Conservation (phyloP, 2,113 vertebrate genomes). For the Phyllostomus discolor region DNA sequence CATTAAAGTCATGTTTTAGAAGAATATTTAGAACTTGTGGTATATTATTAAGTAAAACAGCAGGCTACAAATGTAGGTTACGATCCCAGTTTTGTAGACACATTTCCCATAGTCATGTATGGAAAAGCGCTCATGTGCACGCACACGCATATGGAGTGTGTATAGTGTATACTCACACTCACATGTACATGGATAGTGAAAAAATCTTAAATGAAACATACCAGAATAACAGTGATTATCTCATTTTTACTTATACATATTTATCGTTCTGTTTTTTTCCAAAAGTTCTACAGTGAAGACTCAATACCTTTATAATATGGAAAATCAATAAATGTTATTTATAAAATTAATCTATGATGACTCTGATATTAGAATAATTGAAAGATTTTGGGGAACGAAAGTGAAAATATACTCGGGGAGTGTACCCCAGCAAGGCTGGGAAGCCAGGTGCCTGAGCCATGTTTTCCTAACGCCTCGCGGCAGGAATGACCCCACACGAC, state of each 20-base stretch:
- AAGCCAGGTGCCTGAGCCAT: background rate
- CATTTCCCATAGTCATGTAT: background rate
- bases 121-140: background rate
- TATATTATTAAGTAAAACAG: background rate
- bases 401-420: background rate
- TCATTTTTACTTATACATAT: background rate
- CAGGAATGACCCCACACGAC: rapidly evolving
- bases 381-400: background rate
- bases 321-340: background rate
- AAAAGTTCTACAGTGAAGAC: background rate
- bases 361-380: background rate
- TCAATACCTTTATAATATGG: background rate
- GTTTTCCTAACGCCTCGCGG: rapidly evolving
- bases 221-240: background rate
- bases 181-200: background rate
- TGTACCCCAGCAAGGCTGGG: background rate
- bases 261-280: background rate
- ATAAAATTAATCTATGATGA: background rate
- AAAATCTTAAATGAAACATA: background rate
- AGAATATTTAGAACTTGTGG: background rate
- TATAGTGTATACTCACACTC: background rate
- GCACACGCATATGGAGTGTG: background rate
- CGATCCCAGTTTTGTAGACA: background rate
- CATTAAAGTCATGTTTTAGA: background rate
- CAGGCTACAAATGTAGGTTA: background rate